Base-by-base conservation (phyloP, 2,797 vertebrate species). In the Gymnopithys bicolor region DNA sequence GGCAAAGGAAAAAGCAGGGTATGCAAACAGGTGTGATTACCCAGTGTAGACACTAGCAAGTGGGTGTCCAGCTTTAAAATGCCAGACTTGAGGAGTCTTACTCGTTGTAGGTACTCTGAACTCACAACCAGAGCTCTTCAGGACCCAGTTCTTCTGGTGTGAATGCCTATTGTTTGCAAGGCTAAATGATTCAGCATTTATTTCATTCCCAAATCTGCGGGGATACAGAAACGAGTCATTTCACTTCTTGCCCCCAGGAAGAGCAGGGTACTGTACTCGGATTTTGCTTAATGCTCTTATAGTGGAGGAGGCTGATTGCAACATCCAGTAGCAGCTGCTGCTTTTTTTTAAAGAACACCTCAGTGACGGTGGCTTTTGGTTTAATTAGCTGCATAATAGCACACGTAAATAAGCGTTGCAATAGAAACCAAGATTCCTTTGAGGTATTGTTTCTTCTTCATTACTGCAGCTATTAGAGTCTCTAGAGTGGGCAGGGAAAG, bases 391-490 rank as follows among this genome's bases (percentile, higher is more conserved):
- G 49, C n/a, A 78, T 85, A 91, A 81, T 39, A 78, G 55, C 91
- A 75, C 41, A 73, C 2, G 3, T 88, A 93, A 96, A 90, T 94
- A 94, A 94, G 87, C 3, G 0, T 93, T 70, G n/a, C 66, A 93
- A 9, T 84, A 88, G 87, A 89, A 93, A 94, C 76, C 28, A 76
- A 75, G 59, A 88, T 91, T 80, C 91, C 85, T 96, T 79, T 76
- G 79, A 96, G 93, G 69, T 90, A 91, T 83, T 88, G 48, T 94
- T 96, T 90, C 68, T 85, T 91, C 67, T 78, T 91, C 76, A 59
- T 60, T 93, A 1, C 49, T 59, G 37, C 23, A 28, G 45, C 52
- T 87, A 48, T 94, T 93, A 58, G 1, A 71, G 39, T 66, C 69
- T 69, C n/a, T 89, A 5, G 15, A 64, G 52, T 75, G 85, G 43